phyloP scores from a whole-genome alignment of 2,797 vertebrate species.

The Pantherophis alleghaniensis region DNA sequence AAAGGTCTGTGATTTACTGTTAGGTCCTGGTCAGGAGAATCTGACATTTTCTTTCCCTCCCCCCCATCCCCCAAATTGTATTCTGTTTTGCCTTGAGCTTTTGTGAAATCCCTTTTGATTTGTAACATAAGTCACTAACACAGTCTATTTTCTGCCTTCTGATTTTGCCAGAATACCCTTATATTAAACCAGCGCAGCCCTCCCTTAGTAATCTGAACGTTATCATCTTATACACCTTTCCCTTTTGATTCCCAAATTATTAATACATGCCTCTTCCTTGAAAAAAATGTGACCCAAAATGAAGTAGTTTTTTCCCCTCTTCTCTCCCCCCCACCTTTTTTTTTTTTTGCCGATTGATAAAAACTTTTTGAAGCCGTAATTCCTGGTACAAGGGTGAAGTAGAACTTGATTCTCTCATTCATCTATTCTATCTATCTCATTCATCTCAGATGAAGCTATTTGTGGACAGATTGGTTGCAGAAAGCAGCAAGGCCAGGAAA shows the following conservation, averaged over 20 bases:
- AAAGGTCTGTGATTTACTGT: not conserved
- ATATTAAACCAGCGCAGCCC: not conserved
- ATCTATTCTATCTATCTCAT: not conserved
- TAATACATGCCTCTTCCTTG: not conserved
- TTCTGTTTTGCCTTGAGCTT: not conserved
- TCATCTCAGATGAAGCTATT: not conserved
- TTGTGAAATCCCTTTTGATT: constrained; percentile 1
- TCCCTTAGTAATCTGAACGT: not conserved
- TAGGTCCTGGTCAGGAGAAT: not conserved
- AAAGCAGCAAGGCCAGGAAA: not conserved
- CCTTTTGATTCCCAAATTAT: not conserved
- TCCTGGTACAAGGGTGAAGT: not conserved
- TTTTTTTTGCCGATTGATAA: not conserved
- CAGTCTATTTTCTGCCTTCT: not conserved
- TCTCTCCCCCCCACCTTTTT: no score
- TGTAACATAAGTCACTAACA: not conserved
- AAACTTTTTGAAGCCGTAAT: not conserved
- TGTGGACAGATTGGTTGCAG: not conserved
- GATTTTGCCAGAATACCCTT: not conserved
- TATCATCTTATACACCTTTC: not conserved
- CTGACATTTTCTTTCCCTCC: not conserved
- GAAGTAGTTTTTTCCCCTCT: not conserved
- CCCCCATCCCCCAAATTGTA: not conserved
- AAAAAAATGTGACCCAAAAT: not conserved
- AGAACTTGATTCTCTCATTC: not conserved